phyloP scores from a whole-genome alignment of 2,113 vertebrate species.

The Corapipo altera region DNA sequence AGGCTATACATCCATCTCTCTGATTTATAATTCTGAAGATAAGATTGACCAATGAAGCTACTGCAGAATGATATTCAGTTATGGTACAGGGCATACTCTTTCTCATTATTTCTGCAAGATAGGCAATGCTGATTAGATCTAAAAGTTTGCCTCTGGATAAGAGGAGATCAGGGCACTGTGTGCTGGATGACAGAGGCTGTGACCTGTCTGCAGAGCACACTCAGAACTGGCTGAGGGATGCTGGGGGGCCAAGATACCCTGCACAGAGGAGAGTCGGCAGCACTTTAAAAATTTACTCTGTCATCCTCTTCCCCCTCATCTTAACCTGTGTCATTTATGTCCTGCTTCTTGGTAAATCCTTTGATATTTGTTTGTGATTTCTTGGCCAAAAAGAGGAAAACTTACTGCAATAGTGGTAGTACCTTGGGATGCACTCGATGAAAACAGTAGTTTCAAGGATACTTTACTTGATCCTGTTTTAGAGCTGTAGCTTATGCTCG shows the following conservation, averaged over 20 bases:
- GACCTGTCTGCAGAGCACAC: not conserved
- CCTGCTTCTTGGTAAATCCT: not conserved
- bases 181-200: not conserved
- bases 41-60: not conserved
- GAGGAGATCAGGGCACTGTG: not conserved
- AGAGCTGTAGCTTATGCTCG: not conserved
- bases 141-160: not conserved
- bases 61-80: not conserved
- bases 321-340: not conserved
- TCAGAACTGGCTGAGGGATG: not conserved
- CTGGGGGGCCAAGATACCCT: not conserved
- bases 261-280: not conserved
- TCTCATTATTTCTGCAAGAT: conserved; percentile 3
- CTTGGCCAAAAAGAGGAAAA: not conserved
- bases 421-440: not conserved
- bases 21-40: conserved; percentile 20
- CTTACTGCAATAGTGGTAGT: not conserved
- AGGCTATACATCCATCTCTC: not conserved
- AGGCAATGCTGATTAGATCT: not conserved
- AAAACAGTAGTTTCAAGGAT: not conserved
- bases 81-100: not conserved
- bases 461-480: not conserved
- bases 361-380: not conserved
- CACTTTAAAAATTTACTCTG: not conserved
- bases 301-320: not conserved